A percentile compares a stretch with the other conserved stretches of the same genome.
Evolutionary conservation across 2,797 vertebrate genomes (phyloP).

Genomic region (Sebastes oblongus): DNA sequence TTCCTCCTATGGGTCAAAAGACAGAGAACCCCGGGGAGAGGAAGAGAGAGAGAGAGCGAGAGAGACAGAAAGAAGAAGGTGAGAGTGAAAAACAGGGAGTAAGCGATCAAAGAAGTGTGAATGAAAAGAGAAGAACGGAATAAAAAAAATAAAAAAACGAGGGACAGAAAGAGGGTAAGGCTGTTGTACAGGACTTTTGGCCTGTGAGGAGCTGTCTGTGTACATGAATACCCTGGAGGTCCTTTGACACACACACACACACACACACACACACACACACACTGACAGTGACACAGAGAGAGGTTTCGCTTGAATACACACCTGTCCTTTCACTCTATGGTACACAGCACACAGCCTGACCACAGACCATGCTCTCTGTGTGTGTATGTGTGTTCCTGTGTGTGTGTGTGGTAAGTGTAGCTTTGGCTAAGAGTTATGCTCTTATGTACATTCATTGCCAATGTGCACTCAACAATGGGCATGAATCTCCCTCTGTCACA

Average conservation of each 20-base stretch:
- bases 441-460: constrained; percentile 42
- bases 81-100: constrained; percentile 17
- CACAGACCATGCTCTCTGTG: constrained; percentile 35
- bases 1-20: constrained; percentile 74
- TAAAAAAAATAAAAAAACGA: constrained; percentile 5
- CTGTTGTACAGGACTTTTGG: constrained; percentile 56
- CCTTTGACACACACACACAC: constrained; percentile 18
- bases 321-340: constrained; percentile 72
- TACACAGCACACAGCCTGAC: constrained; percentile 65
- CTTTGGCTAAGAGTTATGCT: constrained; percentile 20
- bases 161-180: constrained; percentile 27
- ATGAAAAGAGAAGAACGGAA: constrained; percentile 29
- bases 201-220: constrained; percentile 60
- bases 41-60: neutral
- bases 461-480: constrained; percentile 32
- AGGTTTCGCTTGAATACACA: constrained; percentile 74
- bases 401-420: constrained; percentile 4
- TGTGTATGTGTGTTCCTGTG: neutral
- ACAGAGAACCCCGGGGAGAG: constrained; percentile 38
- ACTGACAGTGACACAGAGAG: constrained; percentile 60
- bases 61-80: constrained; percentile 1
- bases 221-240: constrained; percentile 55
- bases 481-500: constrained; percentile 4
- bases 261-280: constrained; percentile 13
- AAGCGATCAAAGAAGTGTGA: constrained; percentile 19